These are phyloP conservation scores for Buathra laborator DNA, from an alignment of 2,888 invertebrate species.

Conservation along the genomic window DNA sequence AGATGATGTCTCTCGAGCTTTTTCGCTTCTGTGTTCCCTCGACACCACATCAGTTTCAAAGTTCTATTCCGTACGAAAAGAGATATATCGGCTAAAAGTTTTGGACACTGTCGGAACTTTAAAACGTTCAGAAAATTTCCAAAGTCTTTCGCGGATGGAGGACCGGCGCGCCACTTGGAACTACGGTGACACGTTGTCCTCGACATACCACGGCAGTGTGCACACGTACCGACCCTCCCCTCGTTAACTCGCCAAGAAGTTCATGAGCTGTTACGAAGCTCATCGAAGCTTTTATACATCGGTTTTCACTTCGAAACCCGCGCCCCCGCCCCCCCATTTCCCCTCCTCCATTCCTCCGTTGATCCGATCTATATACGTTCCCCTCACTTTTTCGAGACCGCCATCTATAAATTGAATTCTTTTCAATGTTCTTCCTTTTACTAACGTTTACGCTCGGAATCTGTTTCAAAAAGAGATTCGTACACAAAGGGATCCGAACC, in stretches of 20 bases:
- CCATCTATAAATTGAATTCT: slow-evolving; percentile 57
- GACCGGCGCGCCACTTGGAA: slow-evolving; percentile 29
- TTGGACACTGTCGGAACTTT: slow-evolving; percentile 45
- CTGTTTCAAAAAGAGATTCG: slow-evolving; percentile 10
- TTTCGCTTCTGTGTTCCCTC: slow-evolving; percentile 1
- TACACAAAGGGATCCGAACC: slow-evolving; percentile 35
- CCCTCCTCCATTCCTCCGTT: neutral
- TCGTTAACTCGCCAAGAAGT: slow-evolving; percentile 56
- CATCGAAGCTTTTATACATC: slow-evolving; percentile 60
- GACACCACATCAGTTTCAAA: slow-evolving; percentile 22
- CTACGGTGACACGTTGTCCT: slow-evolving; percentile 53
- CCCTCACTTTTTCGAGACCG: slow-evolving; percentile 5
- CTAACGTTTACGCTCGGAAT: slow-evolving; percentile 27
- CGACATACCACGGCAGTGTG: slow-evolving; percentile 45
- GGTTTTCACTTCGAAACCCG: neutral
- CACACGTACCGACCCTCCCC: slow-evolving; percentile 34
- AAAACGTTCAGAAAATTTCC: slow-evolving; percentile 47
- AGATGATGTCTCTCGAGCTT: slow-evolving; percentile 14
- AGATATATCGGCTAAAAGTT: slow-evolving; percentile 49
- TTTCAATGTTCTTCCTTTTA: slow-evolving; percentile 14
- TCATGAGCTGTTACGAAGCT: slow-evolving; percentile 62
- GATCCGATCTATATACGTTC: neutral
- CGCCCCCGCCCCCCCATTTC: neutral
- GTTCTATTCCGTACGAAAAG: slow-evolving; percentile 42
- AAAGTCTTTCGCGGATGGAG: slow-evolving; percentile 39